A percentile compares a stretch with the other conserved stretches of the same genome.
These are phyloP conservation scores for Tenualosa thibaudeaui DNA, from an alignment of 2,797 vertebrate species.

Conservation along the genomic window DNA sequence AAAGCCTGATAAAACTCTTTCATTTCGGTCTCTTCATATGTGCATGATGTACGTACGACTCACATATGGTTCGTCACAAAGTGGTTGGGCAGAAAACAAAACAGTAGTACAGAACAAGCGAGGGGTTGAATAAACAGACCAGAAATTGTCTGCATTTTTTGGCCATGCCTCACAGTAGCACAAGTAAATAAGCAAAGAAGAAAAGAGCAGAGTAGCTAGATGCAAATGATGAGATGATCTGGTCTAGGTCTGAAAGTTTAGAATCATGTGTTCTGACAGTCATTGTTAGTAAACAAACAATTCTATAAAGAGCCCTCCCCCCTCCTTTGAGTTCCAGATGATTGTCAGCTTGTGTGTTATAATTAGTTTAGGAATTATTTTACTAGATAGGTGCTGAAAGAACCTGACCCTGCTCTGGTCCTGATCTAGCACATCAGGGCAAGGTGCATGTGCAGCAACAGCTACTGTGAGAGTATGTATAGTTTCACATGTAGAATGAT, in stretches of 20 bases:
- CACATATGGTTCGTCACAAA: conserved; percentile 12
- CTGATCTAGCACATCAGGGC: neutral
- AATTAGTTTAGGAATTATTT: neutral
- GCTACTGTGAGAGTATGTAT: neutral
- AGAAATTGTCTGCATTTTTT: neutral
- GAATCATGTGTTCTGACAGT: neutral
- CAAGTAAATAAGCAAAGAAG: neutral
- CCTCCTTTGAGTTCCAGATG: neutral
- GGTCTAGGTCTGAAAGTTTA: neutral
- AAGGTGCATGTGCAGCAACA: neutral
- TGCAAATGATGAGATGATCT: neutral
- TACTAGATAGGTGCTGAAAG: neutral
- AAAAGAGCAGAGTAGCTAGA: neutral
- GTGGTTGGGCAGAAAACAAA: neutral
- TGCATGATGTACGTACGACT: neutral
- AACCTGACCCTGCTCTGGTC: neutral
- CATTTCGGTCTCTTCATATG: neutral
- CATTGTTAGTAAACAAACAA: neutral
- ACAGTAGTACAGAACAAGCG: neutral
- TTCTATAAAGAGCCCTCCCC: neutral
- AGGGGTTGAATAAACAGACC: neutral
- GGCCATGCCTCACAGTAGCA: conserved; percentile 13
- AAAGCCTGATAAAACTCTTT: conserved; percentile 13
- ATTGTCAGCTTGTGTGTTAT: neutral
- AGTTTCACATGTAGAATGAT: neutral